A percentile compares a stretch with the other conserved stretches of the same genome.
These are phyloP conservation scores for Latrodectus hesperus DNA, from an alignment of 2,888 invertebrate genomes.

Conservation along the genomic window DNA sequence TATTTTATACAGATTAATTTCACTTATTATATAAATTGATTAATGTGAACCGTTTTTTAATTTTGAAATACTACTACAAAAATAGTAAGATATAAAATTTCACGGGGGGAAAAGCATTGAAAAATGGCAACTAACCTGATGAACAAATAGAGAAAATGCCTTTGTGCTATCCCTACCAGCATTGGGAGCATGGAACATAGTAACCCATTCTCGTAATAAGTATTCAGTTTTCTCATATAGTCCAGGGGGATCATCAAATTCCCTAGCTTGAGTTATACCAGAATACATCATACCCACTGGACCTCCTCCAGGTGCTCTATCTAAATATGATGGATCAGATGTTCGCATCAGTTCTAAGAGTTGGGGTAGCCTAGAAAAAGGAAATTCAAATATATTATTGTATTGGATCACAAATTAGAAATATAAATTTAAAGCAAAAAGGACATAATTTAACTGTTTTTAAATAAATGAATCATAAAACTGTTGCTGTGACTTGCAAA, in stretches of 20 bases:
- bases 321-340: constrained; percentile 85
- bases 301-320: constrained; percentile 82
- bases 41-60: too few relatives aligned
- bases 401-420: too few relatives aligned
- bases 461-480: too few relatives aligned
- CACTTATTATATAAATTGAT: too few relatives aligned
- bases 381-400: not conserved
- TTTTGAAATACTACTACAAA: too few relatives aligned
- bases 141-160: constrained; percentile 94
- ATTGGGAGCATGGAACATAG: constrained; percentile 85
- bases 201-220: constrained; percentile 95
- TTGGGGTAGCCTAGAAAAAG: constrained; percentile 79
- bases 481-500: too few relatives aligned
- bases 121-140: constrained; percentile 78
- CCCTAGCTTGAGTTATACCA: constrained; percentile 89
- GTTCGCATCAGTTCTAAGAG: constrained; percentile 88
- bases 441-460: too few relatives aligned
- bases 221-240: constrained; percentile 95
- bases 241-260: constrained; percentile 93
- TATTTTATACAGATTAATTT: too few relatives aligned
- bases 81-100: too few relatives aligned
- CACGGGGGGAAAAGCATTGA: too few relatives aligned
- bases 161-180: constrained; percentile 80
- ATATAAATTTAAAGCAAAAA: too few relatives aligned
- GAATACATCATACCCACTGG: constrained; percentile 93